Evolutionary conservation across 2,888 invertebrate species (phyloP).

Genomic region (Encarsia formosa): DNA sequence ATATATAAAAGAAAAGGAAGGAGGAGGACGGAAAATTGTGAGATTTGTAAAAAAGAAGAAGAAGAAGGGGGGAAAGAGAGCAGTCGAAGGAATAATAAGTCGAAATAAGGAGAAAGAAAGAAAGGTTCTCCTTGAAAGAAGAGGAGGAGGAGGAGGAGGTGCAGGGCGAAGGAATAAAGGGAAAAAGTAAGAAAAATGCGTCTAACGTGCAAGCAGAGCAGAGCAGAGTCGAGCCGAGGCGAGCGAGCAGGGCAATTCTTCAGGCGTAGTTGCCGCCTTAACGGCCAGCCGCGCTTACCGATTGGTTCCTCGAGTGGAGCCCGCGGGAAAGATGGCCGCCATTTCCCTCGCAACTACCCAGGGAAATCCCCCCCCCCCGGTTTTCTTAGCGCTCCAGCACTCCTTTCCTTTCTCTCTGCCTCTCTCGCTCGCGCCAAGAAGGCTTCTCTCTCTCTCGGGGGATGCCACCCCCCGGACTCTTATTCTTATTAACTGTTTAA

Average conservation of each 20-base stretch:
- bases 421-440: constrained; percentile 17
- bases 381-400: constrained; percentile 12
- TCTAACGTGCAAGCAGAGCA: constrained; percentile 51
- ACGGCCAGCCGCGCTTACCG: constrained; percentile 46
- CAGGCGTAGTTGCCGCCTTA: constrained; percentile 52
- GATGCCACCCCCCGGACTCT: constrained; percentile 48
- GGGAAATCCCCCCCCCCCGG: constrained; percentile 41
- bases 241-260: constrained; percentile 53
- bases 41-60: constrained; percentile 43
- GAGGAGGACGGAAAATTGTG: constrained; percentile 13
- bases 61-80: constrained; percentile 46
- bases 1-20: neutral
- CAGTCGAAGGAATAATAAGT: too few species aligned
- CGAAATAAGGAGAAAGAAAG: neutral
- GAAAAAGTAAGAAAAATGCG: constrained; percentile 53
- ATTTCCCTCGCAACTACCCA: constrained; percentile 52
- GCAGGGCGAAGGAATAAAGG: too few species aligned
- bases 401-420: constrained; percentile 7
- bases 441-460: constrained; percentile 26
- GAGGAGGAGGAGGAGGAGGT: neutral
- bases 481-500: constrained; percentile 54
- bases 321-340: constrained; percentile 52
- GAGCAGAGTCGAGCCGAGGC: too few species aligned
- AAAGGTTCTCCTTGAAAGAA: neutral
- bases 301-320: constrained; percentile 51